A percentile compares a stretch with the other conserved stretches of the same genome.
These are phyloP conservation scores for Gastrophysa polygoni DNA, from an alignment of 2,888 invertebrate genomes.

Conservation along the genomic window DNA sequence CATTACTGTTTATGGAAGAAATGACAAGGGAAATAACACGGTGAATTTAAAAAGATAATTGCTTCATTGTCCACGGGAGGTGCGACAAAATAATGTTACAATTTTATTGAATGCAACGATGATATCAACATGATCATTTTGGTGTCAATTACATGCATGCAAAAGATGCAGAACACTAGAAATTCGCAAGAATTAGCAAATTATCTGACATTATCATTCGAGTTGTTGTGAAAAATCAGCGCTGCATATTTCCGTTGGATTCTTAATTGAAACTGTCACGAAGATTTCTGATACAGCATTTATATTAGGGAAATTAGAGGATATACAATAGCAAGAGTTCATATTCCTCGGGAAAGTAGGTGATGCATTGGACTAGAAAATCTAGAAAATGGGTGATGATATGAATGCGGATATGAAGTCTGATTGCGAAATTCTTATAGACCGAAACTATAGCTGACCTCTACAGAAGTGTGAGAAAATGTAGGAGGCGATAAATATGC, in stretches of 20 bases:
- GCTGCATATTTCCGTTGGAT: slow-evolving; percentile 19
- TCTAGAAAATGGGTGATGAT: too few species aligned
- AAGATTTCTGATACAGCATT: slow-evolving; percentile 4
- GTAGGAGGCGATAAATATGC: too few species aligned
- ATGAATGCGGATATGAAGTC: too few species aligned
- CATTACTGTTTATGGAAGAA: neutral
- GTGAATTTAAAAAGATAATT: slow-evolving; percentile 36
- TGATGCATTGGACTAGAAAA: too few species aligned
- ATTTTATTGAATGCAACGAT: slow-evolving; percentile 32
- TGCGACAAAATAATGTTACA: slow-evolving; percentile 33
- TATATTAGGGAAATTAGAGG: too few species aligned
- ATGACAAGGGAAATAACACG: neutral
- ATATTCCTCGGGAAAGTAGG: too few species aligned
- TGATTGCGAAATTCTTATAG: too few species aligned
- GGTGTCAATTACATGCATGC: slow-evolving; percentile 35
- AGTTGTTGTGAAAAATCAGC: slow-evolving; percentile 15
- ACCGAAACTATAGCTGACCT: too few species aligned
- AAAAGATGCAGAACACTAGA: slow-evolving; percentile 31
- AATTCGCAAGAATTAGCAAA: slow-evolving; percentile 29
- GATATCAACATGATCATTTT: slow-evolving; percentile 23
- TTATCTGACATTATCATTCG: slow-evolving; percentile 27
- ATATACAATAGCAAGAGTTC: too few species aligned
- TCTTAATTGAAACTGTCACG: slow-evolving; percentile 13
- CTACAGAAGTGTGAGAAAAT: too few species aligned
- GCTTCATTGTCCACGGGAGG: slow-evolving; percentile 24